Evolutionary conservation across 2,888 invertebrate genomes (phyloP), one percentile per base, ranked within the genome.

Genomic region (Drosophila longiperda): DNA sequence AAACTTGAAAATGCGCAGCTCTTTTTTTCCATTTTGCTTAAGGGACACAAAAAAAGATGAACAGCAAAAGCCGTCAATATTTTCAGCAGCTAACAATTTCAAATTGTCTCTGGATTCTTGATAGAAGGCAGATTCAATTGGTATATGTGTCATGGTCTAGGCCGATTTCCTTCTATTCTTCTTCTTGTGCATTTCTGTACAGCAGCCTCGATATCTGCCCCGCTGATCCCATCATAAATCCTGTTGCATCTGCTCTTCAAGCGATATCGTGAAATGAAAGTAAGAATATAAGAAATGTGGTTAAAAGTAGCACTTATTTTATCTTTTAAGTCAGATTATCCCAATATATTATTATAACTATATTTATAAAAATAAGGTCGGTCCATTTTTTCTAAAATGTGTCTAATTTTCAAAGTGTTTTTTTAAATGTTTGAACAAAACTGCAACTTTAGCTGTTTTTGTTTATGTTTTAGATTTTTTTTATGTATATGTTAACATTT

Each of bases 1-100:
- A 72, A 80, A 80, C 69, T 77, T 74, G 55, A 72, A 69, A 57
- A 61, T 65, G 52, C 52, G 26, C 57, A 66, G 55, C 58, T 77
- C 20, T 12, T 42, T 11, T 42, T 42, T 6, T 11, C 11, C 42
- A 42, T n/a, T n/a, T 9, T 40, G n/a, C 15, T 15, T 15, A n/a
- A 40, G 2, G 1, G 9, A n/a, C n/a, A 1, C n/a, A 9, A 9
- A 40, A 5, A 1, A 9, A 40, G 40, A n/a, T 40, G 40, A n/a
- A 11, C n/a, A 11, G 40, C 9, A 40, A n/a, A 78, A 64, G 86
- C 66, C 75, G 78, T 78, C 68, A 49, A 63, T 73, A 61, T 77
- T 70, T 79, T 68, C 52, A 66, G 59, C 73, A 61, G 59, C 63
- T 74, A 67, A 60, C 80, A 53, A 69, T 29, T 52, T 58, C 23